Base-by-base conservation (phyloP, 2,113 vertebrate genomes). In the Melanostigma gelatinosum region DNA sequence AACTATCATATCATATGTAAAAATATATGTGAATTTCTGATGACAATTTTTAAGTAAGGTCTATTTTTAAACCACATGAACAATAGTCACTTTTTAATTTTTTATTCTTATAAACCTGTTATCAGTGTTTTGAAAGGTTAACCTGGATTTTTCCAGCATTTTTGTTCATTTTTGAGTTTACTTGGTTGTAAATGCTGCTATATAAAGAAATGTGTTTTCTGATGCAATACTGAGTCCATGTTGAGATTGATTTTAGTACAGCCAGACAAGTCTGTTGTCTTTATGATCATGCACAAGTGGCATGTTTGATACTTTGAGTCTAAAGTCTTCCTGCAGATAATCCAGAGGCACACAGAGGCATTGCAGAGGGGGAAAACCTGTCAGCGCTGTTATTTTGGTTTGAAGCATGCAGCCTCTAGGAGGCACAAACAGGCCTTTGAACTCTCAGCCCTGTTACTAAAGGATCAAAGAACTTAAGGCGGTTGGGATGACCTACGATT, bases 221-320 rank as follows among this genome's bases (percentile, higher is more conserved):
- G 82, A 79, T 61, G 78, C 64, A 84, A 79, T 40, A 57, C 24
- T 0, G 1, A 40, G 63, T 64, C 9, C 6, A 2, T 10, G 63
- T 52, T 71, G 60, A 9, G 22, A 10, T 24, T 64, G 66, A 32
- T 24, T 27, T 22, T 1, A 0, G 13, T n/a, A 20, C 13, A 40
- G 36, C 7, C 65, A 38, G 74, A 62, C 22, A 12, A 36, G 52
- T 22, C 20, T 82, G 55, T 72, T 77, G 68, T 70, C 55, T 40
- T 46, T 29, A 8, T 29, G 78, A n/a, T 1, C 87, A 89, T 80
- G 89, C 84, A 82, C 66, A 82, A 77, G 24, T 4, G 5, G 78
- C 80, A 10, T 85, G 88, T 20, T 72, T 6, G 8, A 7, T 34
- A 6, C 12, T 69, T 18, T n/a, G 57, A 52, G 85, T 81, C 70